These are phyloP conservation scores for Drosophila nr. medialis DNA, from an alignment of 2,888 invertebrate species.

Conservation along the genomic window DNA sequence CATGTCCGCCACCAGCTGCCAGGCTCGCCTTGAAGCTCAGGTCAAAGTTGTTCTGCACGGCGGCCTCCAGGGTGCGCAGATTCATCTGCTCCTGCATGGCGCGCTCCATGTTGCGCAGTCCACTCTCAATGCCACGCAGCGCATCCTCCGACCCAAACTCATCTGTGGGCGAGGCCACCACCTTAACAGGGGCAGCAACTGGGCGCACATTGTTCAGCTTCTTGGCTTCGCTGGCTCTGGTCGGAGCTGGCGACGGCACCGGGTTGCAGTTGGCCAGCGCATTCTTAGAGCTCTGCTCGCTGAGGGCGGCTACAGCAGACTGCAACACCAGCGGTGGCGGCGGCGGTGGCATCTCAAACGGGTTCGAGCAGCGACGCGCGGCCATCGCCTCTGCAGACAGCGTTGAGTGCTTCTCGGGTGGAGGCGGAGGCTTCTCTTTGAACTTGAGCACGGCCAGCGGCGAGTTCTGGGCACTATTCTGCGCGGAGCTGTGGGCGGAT, in stretches of 20 bases:
- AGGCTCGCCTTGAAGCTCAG: slow-evolving; percentile 78
- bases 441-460: slow-evolving; percentile 81
- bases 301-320: slow-evolving; percentile 70
- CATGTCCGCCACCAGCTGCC: slow-evolving; percentile 57
- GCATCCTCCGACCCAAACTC: slow-evolving; percentile 85
- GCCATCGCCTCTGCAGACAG: slow-evolving; percentile 71
- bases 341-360: slow-evolving; percentile 81
- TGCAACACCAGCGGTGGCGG: slow-evolving; percentile 73
- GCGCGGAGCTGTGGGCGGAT: slow-evolving; percentile 80
- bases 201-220: slow-evolving; percentile 59
- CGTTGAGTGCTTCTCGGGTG: slow-evolving; percentile 78
- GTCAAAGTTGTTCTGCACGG: slow-evolving; percentile 79
- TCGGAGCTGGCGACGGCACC: slow-evolving; percentile 82
- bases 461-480: slow-evolving; percentile 83
- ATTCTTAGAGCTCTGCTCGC: slow-evolving; percentile 72
- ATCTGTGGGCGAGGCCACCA: slow-evolving; percentile 80
- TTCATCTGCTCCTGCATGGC: slow-evolving; percentile 85
- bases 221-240: slow-evolving; percentile 78
- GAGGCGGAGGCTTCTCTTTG: slow-evolving; percentile 80
- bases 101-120: slow-evolving; percentile 84
- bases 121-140: slow-evolving; percentile 84
- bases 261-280: slow-evolving; percentile 41
- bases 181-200: not conserved
- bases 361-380: slow-evolving; percentile 81
- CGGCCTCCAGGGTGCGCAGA: slow-evolving; percentile 82